A percentile compares a stretch with the other conserved stretches of the same genome.
These are phyloP conservation scores for Lucifuga dentata DNA, from an alignment of 2,113 vertebrate species.

Conservation along the genomic window DNA sequence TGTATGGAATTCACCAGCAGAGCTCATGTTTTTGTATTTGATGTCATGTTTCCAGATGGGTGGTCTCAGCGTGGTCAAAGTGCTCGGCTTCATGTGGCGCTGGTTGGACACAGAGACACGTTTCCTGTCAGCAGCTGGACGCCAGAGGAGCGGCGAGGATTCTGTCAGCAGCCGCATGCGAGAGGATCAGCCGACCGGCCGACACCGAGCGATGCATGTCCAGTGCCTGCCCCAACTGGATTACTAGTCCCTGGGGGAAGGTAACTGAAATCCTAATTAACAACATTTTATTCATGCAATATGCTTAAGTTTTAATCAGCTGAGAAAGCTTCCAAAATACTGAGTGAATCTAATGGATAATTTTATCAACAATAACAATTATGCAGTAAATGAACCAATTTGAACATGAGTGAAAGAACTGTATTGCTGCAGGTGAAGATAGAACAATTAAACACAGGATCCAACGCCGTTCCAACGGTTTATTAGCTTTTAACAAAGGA, in stretches of 20 bases:
- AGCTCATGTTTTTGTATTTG: not conserved
- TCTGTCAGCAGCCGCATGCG: slow-evolving; percentile 66
- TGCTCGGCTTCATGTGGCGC: slow-evolving; percentile 87
- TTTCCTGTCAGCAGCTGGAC: slow-evolving; percentile 80
- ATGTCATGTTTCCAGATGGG: slow-evolving; percentile 81
- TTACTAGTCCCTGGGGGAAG: slow-evolving; percentile 72
- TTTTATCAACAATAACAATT: too few species aligned
- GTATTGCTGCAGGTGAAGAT: too few species aligned
- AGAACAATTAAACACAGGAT: too few species aligned
- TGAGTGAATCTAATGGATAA: too few species aligned
- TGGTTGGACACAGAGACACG: slow-evolving; percentile 82
- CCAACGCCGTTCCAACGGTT: too few species aligned
- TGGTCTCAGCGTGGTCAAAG: slow-evolving; percentile 80
- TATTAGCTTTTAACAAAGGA: too few species aligned
- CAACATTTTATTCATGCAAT: too few species aligned
- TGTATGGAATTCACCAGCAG: too few species aligned
- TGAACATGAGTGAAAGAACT: too few species aligned
- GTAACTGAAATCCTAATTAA: slow-evolving; percentile 72
- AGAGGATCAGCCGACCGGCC: slow-evolving; percentile 54
- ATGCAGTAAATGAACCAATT: too few species aligned
- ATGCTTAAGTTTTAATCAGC: too few species aligned
- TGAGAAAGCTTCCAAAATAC: too few species aligned
- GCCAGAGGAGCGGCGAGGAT: slow-evolving; percentile 58
- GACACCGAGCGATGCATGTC: slow-evolving; percentile 77
- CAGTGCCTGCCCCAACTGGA: slow-evolving; percentile 72